A percentile compares a stretch with the other conserved stretches of the same genome.
These are phyloP conservation scores for Menidia beryllina DNA, from an alignment of 2,113 vertebrate genomes.

Conservation along the genomic window DNA sequence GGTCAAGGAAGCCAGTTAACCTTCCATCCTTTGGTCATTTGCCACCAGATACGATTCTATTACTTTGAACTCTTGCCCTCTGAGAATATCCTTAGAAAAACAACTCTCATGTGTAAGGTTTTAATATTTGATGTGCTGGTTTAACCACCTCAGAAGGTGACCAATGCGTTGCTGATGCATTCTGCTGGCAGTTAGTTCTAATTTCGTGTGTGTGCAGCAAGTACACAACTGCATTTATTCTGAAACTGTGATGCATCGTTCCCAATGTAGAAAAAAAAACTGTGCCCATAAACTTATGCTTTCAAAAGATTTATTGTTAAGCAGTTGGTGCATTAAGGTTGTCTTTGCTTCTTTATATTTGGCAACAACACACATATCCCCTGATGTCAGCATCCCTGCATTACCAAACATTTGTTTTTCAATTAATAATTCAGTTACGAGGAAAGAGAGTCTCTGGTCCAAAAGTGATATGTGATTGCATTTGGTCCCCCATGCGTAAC, in stretches of 20 bases:
- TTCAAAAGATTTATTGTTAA: constrained; percentile 66
- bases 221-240: neutral
- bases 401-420: constrained; percentile 21
- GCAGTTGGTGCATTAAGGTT: constrained; percentile 51
- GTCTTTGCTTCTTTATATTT: constrained; percentile 29
- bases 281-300: constrained; percentile 20
- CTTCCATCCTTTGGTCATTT: neutral
- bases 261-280: neutral
- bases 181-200: constrained; percentile 8
- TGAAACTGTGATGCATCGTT: constrained; percentile 1
- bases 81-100: constrained; percentile 1
- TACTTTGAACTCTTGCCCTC: neutral
- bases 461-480: constrained; percentile 34
- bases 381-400: constrained; percentile 58
- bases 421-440: constrained; percentile 30
- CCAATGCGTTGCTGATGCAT: constrained; percentile 10
- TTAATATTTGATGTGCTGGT: constrained; percentile 48
- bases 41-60: constrained; percentile 2
- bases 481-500: constrained; percentile 30
- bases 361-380: constrained; percentile 47
- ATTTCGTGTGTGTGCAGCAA: constrained; percentile 9
- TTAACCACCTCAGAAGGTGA: constrained; percentile 17
- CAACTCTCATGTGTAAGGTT: neutral
- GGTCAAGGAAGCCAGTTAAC: constrained; percentile 1
- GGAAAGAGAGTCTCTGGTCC: constrained; percentile 13